Percentiles rank a stretch among this genome's conserved stretches.
Conservation (phyloP, 2,113 vertebrate species). For the Rhodinocichla rosea region DNA sequence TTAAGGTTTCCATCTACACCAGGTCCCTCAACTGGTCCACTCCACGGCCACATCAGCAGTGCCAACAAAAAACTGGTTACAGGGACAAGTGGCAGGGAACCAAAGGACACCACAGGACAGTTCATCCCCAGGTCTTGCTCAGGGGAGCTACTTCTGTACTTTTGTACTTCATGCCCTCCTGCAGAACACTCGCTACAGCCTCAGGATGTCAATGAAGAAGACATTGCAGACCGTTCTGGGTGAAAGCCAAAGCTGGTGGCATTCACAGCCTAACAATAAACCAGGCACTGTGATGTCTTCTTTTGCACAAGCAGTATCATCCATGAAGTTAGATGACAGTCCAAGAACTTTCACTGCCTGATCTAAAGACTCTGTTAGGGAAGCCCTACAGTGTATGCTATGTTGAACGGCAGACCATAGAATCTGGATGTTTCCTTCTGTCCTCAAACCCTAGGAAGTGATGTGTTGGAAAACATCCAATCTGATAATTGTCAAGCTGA, state of each 20-base stretch:
- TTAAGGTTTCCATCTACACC: not conserved
- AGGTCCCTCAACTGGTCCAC: not conserved
- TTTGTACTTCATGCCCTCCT: not conserved
- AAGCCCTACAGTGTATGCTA: not conserved
- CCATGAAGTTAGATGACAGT: not conserved
- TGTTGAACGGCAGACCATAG: not conserved
- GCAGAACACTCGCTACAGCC: not conserved
- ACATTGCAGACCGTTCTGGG: not conserved
- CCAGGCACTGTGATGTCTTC: not conserved
- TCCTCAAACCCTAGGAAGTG: not conserved
- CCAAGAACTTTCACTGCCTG: not conserved
- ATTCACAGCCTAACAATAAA: not conserved
- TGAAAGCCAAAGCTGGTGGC: not conserved
- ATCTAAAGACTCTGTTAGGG: not conserved
- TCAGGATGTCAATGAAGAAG: fast-evolving
- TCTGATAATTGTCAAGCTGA: not conserved
- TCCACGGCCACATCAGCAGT: not conserved
- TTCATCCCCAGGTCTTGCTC: not conserved
- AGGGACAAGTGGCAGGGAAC: not conserved
- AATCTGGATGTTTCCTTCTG: not conserved
- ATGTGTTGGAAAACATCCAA: not conserved
- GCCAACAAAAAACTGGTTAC: not conserved
- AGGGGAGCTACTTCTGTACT: not conserved
- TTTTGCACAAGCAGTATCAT: not conserved
- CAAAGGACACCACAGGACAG: not conserved